Evolutionary conservation across 2,888 invertebrate genomes (phyloP).

Genomic region (Notocelia uddmanniana): DNA sequence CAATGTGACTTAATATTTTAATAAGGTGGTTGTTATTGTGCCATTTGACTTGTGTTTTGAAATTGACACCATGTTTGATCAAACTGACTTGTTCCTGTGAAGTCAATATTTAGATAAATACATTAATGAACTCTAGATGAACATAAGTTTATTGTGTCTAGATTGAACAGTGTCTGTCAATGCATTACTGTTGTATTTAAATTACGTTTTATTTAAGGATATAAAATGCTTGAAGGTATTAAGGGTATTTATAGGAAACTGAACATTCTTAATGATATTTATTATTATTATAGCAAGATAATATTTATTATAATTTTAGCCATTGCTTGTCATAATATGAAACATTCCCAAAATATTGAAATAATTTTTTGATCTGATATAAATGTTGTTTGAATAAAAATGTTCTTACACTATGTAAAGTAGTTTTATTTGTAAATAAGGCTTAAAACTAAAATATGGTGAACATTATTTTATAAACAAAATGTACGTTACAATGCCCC

Average conservation of each 20-base stretch:
- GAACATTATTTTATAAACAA: conserved; percentile 3
- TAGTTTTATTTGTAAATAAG: conserved; percentile 27
- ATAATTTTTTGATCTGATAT: conserved; percentile 40
- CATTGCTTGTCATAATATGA: conserved; percentile 37
- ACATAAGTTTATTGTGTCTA: neutral
- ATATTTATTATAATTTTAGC: conserved; percentile 34
- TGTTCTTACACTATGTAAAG: conserved; percentile 9
- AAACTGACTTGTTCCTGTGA: conserved; percentile 35
- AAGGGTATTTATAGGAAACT: conserved; percentile 38
- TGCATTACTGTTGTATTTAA: conserved; percentile 35
- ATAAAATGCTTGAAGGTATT: conserved; percentile 25
- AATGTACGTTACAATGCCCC: conserved; percentile 11
- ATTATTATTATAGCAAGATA: conserved; percentile 25
- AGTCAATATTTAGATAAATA: too few species aligned
- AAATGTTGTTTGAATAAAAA: conserved; percentile 42
- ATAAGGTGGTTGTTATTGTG: conserved; percentile 36
- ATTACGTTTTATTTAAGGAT: conserved; percentile 24
- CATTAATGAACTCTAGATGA: too few species aligned
- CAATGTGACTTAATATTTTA: conserved; percentile 20
- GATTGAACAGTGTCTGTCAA: neutral
- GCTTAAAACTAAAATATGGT: conserved; percentile 19
- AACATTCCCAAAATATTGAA: conserved; percentile 41
- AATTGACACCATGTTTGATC: conserved; percentile 36
- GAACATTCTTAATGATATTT: conserved; percentile 41
- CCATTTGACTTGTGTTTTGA: conserved; percentile 31